Percentiles rank a stretch among this genome's conserved stretches.
These are phyloP conservation scores for Lypha dubia DNA, from an alignment of 2,888 invertebrate genomes.

Conservation along the genomic window DNA sequence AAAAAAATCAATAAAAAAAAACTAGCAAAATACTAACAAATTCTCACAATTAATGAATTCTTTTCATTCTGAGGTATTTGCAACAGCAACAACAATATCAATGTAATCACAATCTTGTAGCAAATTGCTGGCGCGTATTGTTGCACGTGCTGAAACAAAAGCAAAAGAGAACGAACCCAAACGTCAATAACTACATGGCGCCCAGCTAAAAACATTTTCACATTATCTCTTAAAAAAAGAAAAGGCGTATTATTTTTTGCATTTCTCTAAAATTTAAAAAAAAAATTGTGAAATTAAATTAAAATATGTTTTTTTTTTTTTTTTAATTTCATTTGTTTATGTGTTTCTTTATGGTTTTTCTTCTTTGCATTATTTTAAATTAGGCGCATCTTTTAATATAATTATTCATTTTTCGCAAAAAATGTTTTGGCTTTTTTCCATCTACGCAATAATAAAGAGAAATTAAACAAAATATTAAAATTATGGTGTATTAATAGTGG, in stretches of 20 bases:
- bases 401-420: constrained; percentile 22
- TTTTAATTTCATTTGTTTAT: too few species aligned
- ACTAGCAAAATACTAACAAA: constrained; percentile 14
- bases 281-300: background rate
- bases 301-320: too few species aligned
- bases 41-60: constrained; percentile 45
- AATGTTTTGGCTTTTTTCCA: constrained; percentile 71
- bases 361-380: constrained; percentile 35
- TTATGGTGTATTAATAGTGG: constrained; percentile 32
- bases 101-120: background rate
- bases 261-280: background rate
- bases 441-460: constrained; percentile 71
- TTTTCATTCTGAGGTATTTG: constrained; percentile 38
- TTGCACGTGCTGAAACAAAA: constrained; percentile 72
- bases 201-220: constrained; percentile 58
- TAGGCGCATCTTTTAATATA: constrained; percentile 44
- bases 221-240: background rate
- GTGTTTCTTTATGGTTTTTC: background rate
- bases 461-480: constrained; percentile 24
- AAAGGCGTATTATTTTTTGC: background rate
- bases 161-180: constrained; percentile 15
- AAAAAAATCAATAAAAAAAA: constrained; percentile 2
- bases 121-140: constrained; percentile 53
- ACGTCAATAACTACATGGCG: constrained; percentile 73
- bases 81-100: constrained; percentile 10